phyloP scores from a whole-genome alignment of 2,113 vertebrate species.

The Albula goreensis region DNA sequence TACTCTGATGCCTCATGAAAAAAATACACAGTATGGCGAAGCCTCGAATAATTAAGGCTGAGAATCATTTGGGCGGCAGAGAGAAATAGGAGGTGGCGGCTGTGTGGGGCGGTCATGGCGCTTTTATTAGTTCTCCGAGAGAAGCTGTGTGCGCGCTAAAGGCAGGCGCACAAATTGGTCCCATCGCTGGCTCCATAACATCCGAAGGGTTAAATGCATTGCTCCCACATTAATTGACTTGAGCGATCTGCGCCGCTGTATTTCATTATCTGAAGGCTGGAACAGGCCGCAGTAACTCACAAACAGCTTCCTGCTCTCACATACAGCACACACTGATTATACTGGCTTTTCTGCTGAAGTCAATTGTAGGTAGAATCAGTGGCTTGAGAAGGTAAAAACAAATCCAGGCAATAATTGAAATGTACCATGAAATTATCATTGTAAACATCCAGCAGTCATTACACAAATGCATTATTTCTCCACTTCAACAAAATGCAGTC shows the following conservation, averaged over 20 bases:
- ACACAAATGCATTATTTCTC: constrained; percentile 81
- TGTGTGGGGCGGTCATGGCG: constrained; percentile 6
- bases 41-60: constrained; percentile 39
- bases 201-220: constrained; percentile 50
- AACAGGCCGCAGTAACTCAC: constrained; percentile 75
- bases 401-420: constrained; percentile 99
- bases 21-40: background rate
- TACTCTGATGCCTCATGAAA: constrained; percentile 14
- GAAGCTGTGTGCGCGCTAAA: constrained; percentile 4
- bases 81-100: constrained; percentile 18
- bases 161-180: constrained; percentile 36
- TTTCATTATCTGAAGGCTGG: constrained; percentile 65
- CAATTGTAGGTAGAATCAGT: constrained; percentile 80
- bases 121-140: constrained; percentile 5
- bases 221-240: constrained; percentile 78
- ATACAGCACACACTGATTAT: constrained; percentile 69
- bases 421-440: constrained; percentile 98
- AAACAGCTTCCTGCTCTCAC: constrained; percentile 72
- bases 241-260: constrained; percentile 69
- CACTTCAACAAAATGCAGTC: background rate
- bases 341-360: constrained; percentile 71
- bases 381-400: constrained; percentile 88
- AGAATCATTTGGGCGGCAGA: constrained; percentile 12
- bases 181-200: constrained; percentile 36
- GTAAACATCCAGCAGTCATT: constrained; percentile 98